Percentiles rank a stretch among this genome's conserved stretches.
phyloP scores from a whole-genome alignment of 2,113 vertebrate genomes.

The Callochromis pleurospilus region DNA sequence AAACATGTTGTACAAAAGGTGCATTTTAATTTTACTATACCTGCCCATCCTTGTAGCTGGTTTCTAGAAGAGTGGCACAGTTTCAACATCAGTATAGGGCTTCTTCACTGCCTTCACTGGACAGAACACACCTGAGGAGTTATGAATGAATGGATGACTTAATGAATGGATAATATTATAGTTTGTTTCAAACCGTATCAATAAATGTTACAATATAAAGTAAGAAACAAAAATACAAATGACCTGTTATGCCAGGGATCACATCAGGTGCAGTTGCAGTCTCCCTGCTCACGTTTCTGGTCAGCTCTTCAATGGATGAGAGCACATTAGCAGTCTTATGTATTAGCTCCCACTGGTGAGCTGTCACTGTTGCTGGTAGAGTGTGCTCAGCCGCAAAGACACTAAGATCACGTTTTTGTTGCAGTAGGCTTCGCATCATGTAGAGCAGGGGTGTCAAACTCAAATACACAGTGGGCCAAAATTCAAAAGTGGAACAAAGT shows the following conservation, averaged over 20 bases:
- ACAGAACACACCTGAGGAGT: neutral
- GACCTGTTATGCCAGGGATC: no score
- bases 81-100: rapidly evolving
- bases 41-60: neutral
- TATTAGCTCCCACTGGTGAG: rapidly evolving
- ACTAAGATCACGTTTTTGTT: rapidly evolving
- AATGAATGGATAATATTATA: neutral
- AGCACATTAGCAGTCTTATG: no score
- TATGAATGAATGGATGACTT: neutral
- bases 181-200: neutral
- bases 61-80: neutral
- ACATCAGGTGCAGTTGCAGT: no score
- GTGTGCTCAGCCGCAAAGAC: rapidly evolving
- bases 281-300: rapidly evolving
- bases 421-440: no score
- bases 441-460: no score
- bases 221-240: no score
- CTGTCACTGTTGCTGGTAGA: no score
- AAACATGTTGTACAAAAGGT: neutral
- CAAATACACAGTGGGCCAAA: no score
- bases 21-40: neutral
- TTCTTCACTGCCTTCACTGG: neutral
- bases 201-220: neutral
- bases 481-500: no score
- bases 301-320: no score